A percentile compares a stretch with the other conserved stretches of the same genome.
Conservation (phyloP, 2,888 invertebrate genomes). For the Megaustenia siamemsis region DNA sequence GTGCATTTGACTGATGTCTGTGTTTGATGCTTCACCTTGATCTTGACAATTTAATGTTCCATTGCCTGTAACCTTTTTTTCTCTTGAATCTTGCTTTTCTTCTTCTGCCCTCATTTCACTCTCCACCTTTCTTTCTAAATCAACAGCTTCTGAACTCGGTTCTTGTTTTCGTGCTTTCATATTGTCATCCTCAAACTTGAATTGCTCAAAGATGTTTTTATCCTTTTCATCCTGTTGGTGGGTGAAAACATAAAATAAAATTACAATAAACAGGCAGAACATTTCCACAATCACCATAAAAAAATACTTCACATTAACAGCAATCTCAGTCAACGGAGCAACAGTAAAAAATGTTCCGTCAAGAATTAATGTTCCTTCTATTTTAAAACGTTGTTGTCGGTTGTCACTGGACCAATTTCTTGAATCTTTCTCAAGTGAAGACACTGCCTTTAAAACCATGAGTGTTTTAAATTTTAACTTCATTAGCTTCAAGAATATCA, state of each 20-base stretch:
- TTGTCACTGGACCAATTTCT: too few relatives aligned
- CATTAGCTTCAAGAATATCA: too few relatives aligned
- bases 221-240: constrained; percentile 17
- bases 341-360: too few relatives aligned
- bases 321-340: too few relatives aligned
- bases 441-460: too few relatives aligned
- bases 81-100: not conserved
- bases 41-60: not conserved
- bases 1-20: not conserved
- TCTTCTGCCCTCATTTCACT: not conserved
- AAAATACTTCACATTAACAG: too few relatives aligned
- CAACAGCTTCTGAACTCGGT: not conserved
- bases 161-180: not conserved
- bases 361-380: too few relatives aligned
- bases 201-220: constrained; percentile 13
- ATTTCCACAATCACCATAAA: too few relatives aligned
- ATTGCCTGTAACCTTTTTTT: not conserved
- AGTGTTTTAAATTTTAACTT: too few relatives aligned
- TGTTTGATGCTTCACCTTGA: not conserved
- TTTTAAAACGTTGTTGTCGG: too few relatives aligned
- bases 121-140: not conserved
- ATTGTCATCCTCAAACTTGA: not conserved
- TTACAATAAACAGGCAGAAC: too few relatives aligned
- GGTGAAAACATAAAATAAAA: not conserved
- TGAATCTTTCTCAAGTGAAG: too few relatives aligned